These are phyloP conservation scores for Xestia sexstrigata DNA, from an alignment of 2,888 invertebrate genomes.

Conservation along the genomic window DNA sequence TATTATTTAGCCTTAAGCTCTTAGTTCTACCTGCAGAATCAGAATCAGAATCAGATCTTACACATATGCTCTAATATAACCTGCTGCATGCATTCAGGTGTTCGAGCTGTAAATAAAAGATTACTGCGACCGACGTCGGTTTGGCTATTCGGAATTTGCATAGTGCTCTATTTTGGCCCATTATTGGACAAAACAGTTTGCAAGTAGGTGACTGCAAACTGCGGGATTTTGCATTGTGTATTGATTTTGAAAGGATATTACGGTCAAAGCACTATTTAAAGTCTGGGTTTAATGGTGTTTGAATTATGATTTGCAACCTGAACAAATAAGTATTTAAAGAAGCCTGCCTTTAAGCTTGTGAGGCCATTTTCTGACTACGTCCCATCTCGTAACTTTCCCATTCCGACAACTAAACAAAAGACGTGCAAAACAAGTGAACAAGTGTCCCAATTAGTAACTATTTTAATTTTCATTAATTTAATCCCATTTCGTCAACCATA, in stretches of 20 bases:
- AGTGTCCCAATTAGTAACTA: too few species aligned
- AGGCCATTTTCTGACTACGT: not conserved
- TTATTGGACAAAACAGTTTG: constrained; percentile 14
- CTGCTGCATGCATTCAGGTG: constrained; percentile 51
- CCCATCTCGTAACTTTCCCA: too few species aligned
- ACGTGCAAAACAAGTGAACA: too few species aligned
- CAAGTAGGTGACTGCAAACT: constrained; percentile 4
- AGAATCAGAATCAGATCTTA: too few species aligned
- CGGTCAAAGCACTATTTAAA: not conserved
- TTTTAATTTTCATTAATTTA: too few species aligned
- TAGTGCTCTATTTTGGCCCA: constrained; percentile 11
- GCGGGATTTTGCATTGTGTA: not conserved
- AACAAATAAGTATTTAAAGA: not conserved
- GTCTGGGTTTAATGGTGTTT: not conserved
- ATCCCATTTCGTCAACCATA: too few species aligned
- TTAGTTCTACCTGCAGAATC: not conserved
- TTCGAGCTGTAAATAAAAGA: constrained; percentile 52
- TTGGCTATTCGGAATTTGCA: constrained; percentile 32
- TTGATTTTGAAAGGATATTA: constrained; percentile 1
- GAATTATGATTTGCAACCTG: not conserved
- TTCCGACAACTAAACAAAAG: too few species aligned
- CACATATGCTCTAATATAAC: constrained; percentile 26
- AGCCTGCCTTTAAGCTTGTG: not conserved
- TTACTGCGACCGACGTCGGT: constrained; percentile 11
- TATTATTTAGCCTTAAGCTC: too few species aligned